A percentile compares a stretch with the other conserved stretches of the same genome.
phyloP scores from a whole-genome alignment of 2,113 vertebrate genomes.

The Eleginops maclovinus region DNA sequence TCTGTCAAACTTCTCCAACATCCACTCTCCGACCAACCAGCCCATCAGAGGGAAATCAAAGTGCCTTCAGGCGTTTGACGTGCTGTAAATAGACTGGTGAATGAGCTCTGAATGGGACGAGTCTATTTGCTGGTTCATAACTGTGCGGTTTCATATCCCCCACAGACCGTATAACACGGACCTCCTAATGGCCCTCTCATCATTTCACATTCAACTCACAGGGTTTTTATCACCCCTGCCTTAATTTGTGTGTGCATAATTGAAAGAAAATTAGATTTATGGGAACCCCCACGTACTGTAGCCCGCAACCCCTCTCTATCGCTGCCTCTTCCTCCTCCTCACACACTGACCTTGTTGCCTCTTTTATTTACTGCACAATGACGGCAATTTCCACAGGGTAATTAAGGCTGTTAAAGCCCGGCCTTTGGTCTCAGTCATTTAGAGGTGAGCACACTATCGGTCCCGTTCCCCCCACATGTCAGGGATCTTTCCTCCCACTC shows the following conservation, averaged over 20 bases:
- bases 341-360: constrained; percentile 63
- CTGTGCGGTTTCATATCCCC: constrained; percentile 47
- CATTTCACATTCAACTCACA: constrained; percentile 60
- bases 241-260: constrained; percentile 79
- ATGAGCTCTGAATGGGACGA: constrained; percentile 65
- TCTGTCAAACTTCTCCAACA: constrained; percentile 69
- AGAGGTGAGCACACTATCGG: constrained; percentile 59
- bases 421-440: constrained; percentile 69
- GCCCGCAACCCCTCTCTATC: constrained; percentile 33
- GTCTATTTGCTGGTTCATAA: constrained; percentile 73
- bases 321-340: constrained; percentile 8
- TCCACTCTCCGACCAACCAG: constrained; percentile 61
- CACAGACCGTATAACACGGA: constrained; percentile 49
- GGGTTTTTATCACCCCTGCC: constrained; percentile 58
- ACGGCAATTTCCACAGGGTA: constrained; percentile 64
- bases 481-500: constrained; percentile 6
- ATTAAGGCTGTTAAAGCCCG: constrained; percentile 66
- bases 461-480: constrained; percentile 20
- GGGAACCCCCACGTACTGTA: constrained; percentile 30
- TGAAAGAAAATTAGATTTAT: constrained; percentile 70
- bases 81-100: constrained; percentile 61
- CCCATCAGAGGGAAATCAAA: constrained; percentile 66
- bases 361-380: constrained; percentile 75
- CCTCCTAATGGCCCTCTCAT: constrained; percentile 63
- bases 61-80: constrained; percentile 66